phyloP scores from a whole-genome alignment of 2,888 invertebrate species.

The Octonoba sinensis region DNA sequence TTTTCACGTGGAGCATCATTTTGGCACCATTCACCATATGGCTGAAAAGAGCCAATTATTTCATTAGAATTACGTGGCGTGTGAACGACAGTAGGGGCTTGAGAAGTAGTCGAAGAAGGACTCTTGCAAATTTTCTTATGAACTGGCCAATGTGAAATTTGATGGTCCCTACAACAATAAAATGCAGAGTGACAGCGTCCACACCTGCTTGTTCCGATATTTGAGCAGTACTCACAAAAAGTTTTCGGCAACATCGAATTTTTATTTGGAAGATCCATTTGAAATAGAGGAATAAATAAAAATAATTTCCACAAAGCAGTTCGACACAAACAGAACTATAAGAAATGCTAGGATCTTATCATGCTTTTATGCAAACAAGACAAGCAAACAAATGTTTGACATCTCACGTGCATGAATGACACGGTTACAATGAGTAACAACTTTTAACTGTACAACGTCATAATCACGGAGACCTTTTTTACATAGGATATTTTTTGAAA shows the following conservation, averaged over 20 bases:
- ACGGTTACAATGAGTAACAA: no score
- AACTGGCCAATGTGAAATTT: constrained; percentile 57
- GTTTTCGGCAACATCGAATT: background rate
- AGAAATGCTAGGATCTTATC: background rate
- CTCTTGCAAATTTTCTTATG: constrained; percentile 52
- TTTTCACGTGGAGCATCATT: constrained; percentile 2
- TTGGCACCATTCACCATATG: constrained; percentile 27
- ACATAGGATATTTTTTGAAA: no score
- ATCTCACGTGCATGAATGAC: no score
- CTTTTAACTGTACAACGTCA: no score
- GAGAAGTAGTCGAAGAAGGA: background rate
- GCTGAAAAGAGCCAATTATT: background rate
- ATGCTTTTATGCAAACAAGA: no score
- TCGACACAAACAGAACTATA: background rate
- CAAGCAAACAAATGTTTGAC: no score
- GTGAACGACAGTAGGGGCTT: background rate
- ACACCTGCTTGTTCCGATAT: constrained; percentile 50
- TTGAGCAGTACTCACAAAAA: constrained; percentile 48
- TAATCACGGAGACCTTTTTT: no score
- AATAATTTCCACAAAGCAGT: no score
- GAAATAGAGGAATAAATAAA: background rate
- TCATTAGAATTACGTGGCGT: background rate
- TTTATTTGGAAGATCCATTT: constrained; percentile 25
- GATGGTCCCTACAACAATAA: constrained; percentile 65
- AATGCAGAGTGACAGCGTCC: constrained; percentile 55